Conservation (phyloP, 2,113 vertebrate genomes). For the Calidris pygmaea region DNA sequence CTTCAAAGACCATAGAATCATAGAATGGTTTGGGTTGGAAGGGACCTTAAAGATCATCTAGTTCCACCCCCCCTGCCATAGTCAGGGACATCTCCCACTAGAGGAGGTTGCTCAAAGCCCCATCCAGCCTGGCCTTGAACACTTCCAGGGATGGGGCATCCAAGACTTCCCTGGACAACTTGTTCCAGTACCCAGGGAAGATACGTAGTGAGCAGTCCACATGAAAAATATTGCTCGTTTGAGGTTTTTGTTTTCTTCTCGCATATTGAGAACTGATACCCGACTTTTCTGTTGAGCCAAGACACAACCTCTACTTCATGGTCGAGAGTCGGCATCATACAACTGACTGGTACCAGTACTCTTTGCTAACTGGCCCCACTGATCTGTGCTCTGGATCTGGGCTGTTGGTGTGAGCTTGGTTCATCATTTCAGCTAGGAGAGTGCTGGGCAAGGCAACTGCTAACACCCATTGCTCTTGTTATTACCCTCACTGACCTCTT, state of each 20-base stretch:
- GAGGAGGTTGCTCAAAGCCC: no score
- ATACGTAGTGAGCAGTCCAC: accelerated
- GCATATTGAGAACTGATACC: not conserved
- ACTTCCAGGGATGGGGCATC: no score
- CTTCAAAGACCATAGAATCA: not conserved
- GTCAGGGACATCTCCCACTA: no score
- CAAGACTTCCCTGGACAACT: no score
- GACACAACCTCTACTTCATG: not conserved
- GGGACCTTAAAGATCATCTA: no score
- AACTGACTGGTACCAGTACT: not conserved
- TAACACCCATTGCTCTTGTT: not conserved
- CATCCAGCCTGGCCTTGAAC: no score
- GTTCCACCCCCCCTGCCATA: no score
- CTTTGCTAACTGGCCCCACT: not conserved
- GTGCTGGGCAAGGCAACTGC: not conserved
- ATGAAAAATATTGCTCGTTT: accelerated
- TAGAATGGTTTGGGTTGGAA: no score
- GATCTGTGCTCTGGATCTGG: not conserved
- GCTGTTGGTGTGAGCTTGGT: not conserved
- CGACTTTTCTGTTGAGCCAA: not conserved
- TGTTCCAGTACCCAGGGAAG: no score
- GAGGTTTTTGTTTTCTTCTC: not conserved
- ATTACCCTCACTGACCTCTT: not conserved
- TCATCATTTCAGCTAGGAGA: not conserved
- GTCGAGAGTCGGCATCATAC: accelerated